Percentiles rank a stretch among this genome's conserved stretches.
These are phyloP conservation scores for Agrochola lychnidis DNA, from an alignment of 2,888 invertebrate species.

Conservation along the genomic window DNA sequence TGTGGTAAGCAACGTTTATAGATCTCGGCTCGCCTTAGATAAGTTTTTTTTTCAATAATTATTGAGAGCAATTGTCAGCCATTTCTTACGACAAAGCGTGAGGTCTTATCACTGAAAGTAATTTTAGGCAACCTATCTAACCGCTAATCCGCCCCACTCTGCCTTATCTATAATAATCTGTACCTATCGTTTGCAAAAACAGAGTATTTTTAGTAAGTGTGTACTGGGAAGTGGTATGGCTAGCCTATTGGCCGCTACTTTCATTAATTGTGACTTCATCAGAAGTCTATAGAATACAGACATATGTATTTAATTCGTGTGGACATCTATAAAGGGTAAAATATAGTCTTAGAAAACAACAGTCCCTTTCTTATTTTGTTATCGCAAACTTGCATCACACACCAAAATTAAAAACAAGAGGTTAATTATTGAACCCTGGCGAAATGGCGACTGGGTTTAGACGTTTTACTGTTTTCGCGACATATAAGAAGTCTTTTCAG, in stretches of 20 bases:
- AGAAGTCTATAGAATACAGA: too few relatives aligned
- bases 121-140: background rate
- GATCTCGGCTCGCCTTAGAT: background rate
- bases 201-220: background rate
- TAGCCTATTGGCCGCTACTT: background rate
- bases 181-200: background rate
- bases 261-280: background rate
- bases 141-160: background rate
- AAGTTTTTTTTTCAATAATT: too few relatives aligned
- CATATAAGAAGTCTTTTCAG: background rate
- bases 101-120: slow-evolving; percentile 1
- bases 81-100: background rate
- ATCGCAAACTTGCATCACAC: slow-evolving; percentile 29
- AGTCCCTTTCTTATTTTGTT: slow-evolving; percentile 3
- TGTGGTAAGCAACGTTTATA: background rate
- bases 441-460: background rate
- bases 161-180: slow-evolving; percentile 19
- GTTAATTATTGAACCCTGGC: slow-evolving; percentile 1
- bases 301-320: background rate
- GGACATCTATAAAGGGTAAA: background rate
- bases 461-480: slow-evolving; percentile 6
- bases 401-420: slow-evolving; percentile 29
- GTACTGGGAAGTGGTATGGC: background rate
- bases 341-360: background rate
- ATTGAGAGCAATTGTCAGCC: too few relatives aligned